Evolutionary conservation across 2,888 invertebrate genomes (phyloP).

Genomic region (Drosophila mimica): DNA sequence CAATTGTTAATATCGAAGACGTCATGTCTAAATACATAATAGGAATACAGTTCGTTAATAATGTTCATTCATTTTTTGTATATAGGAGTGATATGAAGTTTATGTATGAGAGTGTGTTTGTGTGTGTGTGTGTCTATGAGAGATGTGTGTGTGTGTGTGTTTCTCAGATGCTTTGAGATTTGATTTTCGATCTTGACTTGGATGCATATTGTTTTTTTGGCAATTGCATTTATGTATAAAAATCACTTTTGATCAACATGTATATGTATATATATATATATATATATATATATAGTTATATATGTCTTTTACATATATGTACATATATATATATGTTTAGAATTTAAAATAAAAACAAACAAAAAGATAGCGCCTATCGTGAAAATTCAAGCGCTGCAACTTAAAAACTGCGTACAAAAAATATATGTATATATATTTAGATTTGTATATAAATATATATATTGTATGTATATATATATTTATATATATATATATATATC

Average conservation of each 20-base stretch:
- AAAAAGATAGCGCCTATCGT: slow-evolving; percentile 67
- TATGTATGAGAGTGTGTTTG: slow-evolving; percentile 12
- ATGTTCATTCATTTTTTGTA: slow-evolving; percentile 33
- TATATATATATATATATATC: slow-evolving; percentile 28
- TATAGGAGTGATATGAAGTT: slow-evolving; percentile 75
- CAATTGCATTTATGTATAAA: slow-evolving; percentile 34
- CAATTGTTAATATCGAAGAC: slow-evolving; percentile 56
- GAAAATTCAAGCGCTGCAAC: slow-evolving; percentile 61
- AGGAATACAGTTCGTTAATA: slow-evolving; percentile 72
- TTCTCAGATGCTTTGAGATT: slow-evolving; percentile 50
- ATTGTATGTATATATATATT: slow-evolving; percentile 27
- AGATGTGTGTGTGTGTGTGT: slow-evolving; percentile 56
- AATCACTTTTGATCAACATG: slow-evolving; percentile 29
- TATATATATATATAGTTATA: slow-evolving; percentile 12
- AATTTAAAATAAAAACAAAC: slow-evolving; percentile 67
- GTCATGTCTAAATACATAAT: slow-evolving; percentile 62
- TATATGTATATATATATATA: slow-evolving; percentile 16
- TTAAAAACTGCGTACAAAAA: slow-evolving; percentile 70
- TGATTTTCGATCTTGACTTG: slow-evolving; percentile 33
- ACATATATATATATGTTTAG: slow-evolving; percentile 20
- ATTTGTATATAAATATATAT: slow-evolving; percentile 22
- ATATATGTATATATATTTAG: slow-evolving; percentile 54
- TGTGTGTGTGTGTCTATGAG: slow-evolving; percentile 53
- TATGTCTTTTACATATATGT: slow-evolving; percentile 1
- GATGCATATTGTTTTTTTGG: slow-evolving; percentile 16